Evolutionary conservation across 1,140 invertebrate species (phyloP).

Genomic region (Bombus balteatus): DNA sequence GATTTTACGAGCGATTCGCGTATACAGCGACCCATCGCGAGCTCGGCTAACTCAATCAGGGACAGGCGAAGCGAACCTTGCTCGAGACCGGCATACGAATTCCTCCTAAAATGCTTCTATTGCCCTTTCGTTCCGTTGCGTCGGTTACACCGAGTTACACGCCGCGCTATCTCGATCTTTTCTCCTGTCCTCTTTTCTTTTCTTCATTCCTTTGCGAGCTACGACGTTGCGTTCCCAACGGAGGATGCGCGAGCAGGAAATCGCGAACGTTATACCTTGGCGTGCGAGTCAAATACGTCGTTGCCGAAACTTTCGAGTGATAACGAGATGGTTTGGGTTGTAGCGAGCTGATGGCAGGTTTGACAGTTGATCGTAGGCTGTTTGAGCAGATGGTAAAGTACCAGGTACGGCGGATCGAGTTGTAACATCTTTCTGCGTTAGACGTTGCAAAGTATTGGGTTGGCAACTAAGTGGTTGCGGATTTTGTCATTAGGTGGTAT

Average conservation of each 20-base stretch:
- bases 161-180: neutral
- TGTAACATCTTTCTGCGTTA: no score
- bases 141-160: neutral
- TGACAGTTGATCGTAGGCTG: neutral
- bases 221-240: neutral
- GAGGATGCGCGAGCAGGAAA: neutral
- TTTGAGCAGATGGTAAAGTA: neutral
- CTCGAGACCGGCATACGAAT: slow-evolving; percentile 51
- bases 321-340: neutral
- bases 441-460: no score
- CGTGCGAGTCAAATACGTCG: neutral
- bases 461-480: no score
- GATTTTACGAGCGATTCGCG: slow-evolving; percentile 60
- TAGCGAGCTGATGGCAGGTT: neutral
- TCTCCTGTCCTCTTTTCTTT: neutral
- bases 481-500: no score
- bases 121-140: neutral
- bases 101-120: slow-evolving; percentile 31
- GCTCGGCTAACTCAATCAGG: slow-evolving; percentile 55
- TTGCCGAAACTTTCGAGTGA: neutral
- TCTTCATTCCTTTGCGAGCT: neutral
- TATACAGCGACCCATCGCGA: slow-evolving; percentile 39
- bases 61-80: slow-evolving; percentile 27
- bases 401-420: no score
- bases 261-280: neutral